A percentile compares a stretch with the other conserved stretches of the same genome.
Conservation (phyloP, 1,140 invertebrate genomes). For the Zaprionus camerounensis region DNA sequence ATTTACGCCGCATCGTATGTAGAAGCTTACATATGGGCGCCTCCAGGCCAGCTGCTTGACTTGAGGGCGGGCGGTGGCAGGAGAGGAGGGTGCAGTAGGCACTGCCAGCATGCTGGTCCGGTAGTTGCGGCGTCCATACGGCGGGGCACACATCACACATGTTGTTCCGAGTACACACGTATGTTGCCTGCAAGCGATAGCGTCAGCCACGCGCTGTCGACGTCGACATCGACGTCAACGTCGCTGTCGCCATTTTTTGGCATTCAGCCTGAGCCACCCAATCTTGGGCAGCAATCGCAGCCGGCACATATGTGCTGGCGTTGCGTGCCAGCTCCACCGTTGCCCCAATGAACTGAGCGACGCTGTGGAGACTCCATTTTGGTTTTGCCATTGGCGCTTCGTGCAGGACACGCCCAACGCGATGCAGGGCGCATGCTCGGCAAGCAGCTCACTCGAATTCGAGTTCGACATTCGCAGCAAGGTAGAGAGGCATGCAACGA, state of each 20-base stretch:
- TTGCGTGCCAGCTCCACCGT: conserved; percentile 60
- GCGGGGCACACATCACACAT: conserved; percentile 84
- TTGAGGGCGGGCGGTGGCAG: neutral
- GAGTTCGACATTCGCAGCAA: conserved; percentile 50
- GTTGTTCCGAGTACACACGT: conserved; percentile 84
- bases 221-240: conserved; percentile 62
- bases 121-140: conserved; percentile 75
- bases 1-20: conserved; percentile 84
- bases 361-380: conserved; percentile 74
- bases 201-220: conserved; percentile 60
- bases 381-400: conserved; percentile 73
- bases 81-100: neutral
- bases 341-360: conserved; percentile 58
- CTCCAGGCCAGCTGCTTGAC: conserved; percentile 50
- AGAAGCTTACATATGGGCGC: conserved; percentile 78
- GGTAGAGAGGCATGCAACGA: neutral
- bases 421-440: conserved; percentile 58
- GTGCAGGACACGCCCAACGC: conserved; percentile 46
- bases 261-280: conserved; percentile 27
- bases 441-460: conserved; percentile 31
- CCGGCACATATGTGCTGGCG: conserved; percentile 74
- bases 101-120: conserved; percentile 27
- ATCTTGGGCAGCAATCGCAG: conserved; percentile 77
- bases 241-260: conserved; percentile 37
- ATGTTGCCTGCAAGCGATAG: conserved; percentile 84